These are phyloP conservation scores for Manis javanica DNA, from an alignment of 2,797 vertebrate species.

Conservation along the genomic window DNA sequence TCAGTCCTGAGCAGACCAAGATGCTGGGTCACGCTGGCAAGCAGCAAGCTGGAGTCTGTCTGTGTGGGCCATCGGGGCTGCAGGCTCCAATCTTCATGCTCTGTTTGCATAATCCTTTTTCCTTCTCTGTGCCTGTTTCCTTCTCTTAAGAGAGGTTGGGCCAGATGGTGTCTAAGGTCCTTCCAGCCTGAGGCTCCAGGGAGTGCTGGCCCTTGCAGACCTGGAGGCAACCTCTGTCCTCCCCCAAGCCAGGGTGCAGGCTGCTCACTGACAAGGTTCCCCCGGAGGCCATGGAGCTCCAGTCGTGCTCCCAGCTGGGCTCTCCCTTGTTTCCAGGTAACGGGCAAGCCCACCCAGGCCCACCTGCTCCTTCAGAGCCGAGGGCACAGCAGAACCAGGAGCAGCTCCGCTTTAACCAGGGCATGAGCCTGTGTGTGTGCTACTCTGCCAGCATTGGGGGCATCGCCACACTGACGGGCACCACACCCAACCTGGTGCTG, in stretches of 20 bases:
- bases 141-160: background rate
- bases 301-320: background rate
- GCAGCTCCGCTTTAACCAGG: constrained; percentile 90
- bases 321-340: constrained; percentile 72
- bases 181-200: background rate
- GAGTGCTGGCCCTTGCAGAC: background rate
- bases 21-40: background rate
- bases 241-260: background rate
- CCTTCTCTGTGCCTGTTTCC: background rate
- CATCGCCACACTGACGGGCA: constrained; percentile 95
- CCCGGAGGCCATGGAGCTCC: background rate
- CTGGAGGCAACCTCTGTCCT: background rate
- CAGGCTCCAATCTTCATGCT: background rate
- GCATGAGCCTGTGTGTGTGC: constrained; percentile 93
- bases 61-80: background rate
- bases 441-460: constrained; percentile 96
- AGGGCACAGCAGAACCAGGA: constrained; percentile 43
- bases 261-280: background rate
- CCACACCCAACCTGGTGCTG: constrained; percentile 95
- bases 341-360: background rate
- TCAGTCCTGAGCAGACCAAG: background rate
- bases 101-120: background rate
- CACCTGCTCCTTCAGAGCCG: constrained; percentile 4
- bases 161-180: background rate
- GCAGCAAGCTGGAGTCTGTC: background rate